These are phyloP conservation scores for Chloroceryle aenea DNA, from an alignment of 2,113 vertebrate species.

Conservation along the genomic window DNA sequence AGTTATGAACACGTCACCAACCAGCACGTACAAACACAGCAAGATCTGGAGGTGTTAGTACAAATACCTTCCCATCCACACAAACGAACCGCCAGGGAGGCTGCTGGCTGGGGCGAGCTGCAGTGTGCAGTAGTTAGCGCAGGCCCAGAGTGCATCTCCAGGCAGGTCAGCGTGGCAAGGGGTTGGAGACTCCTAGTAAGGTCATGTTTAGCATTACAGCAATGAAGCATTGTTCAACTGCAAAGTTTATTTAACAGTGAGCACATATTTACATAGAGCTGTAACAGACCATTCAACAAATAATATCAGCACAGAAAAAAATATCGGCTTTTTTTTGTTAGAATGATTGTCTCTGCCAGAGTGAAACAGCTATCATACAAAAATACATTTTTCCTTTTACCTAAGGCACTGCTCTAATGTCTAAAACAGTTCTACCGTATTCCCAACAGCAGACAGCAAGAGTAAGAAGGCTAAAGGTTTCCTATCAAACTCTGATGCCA, in stretches of 20 bases:
- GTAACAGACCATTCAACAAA: slow-evolving; percentile 74
- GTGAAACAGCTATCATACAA: slow-evolving; percentile 78
- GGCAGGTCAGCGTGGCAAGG: background rate
- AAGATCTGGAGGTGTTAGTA: background rate
- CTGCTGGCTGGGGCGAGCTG: background rate
- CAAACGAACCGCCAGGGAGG: background rate
- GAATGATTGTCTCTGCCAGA: slow-evolving; percentile 89
- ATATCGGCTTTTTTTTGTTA: slow-evolving; percentile 44
- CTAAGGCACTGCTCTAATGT: slow-evolving; percentile 88
- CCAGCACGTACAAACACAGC: fast-evolving
- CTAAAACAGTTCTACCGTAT: slow-evolving; percentile 67
- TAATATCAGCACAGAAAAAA: slow-evolving; percentile 67
- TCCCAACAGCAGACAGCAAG: slow-evolving; percentile 7
- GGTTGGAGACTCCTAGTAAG: background rate
- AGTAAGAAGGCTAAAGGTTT: background rate
- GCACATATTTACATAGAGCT: slow-evolving; percentile 84
- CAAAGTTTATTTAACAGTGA: slow-evolving; percentile 89
- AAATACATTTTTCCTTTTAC: slow-evolving; percentile 76
- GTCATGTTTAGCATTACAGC: background rate
- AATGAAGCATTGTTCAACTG: slow-evolving; percentile 72
- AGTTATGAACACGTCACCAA: fast-evolving
- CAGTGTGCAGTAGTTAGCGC: background rate
- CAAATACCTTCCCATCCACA: background rate
- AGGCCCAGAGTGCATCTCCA: background rate
- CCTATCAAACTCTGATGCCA: background rate